A percentile compares a stretch with the other conserved stretches of the same genome.
phyloP scores from a whole-genome alignment of 2,888 invertebrate species.

The Tenthredo amoena region DNA sequence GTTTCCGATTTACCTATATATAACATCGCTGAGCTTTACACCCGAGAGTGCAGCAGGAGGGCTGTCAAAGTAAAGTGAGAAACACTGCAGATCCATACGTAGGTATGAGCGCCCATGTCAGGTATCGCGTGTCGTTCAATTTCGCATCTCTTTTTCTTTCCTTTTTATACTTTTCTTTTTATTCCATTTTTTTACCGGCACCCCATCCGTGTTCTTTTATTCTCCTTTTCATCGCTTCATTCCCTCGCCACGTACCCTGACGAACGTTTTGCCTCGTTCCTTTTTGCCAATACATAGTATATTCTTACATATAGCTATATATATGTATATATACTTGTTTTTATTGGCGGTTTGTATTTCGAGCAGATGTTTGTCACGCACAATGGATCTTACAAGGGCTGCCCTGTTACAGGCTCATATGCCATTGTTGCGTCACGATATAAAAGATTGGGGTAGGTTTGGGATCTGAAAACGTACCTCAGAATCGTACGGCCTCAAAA shows the following conservation, averaged over 20 bases:
- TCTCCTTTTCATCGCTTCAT: constrained; percentile 44
- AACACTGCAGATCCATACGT: constrained; percentile 6
- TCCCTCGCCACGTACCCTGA: neutral
- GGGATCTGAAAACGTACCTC: neutral
- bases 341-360: constrained; percentile 77
- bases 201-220: constrained; percentile 35
- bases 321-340: constrained; percentile 64
- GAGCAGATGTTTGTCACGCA: constrained; percentile 74
- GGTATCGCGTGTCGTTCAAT: constrained; percentile 51
- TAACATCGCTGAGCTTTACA: neutral
- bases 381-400: constrained; percentile 69
- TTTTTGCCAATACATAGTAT: constrained; percentile 30
- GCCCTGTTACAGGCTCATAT: constrained; percentile 71
- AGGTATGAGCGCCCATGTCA: constrained; percentile 16
- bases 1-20: neutral
- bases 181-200: neutral
- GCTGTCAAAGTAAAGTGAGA: neutral
- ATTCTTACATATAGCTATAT: neutral
- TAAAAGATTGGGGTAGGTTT: constrained; percentile 71
- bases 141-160: constrained; percentile 37
- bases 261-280: neutral
- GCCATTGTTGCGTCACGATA: constrained; percentile 69
- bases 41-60: neutral
- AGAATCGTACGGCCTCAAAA: constrained; percentile 20
- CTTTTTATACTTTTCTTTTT: neutral